Evolutionary conservation across 2,113 vertebrate species (phyloP), one percentile per base, ranked within the genome.

Genomic region (Solea senegalensis): DNA sequence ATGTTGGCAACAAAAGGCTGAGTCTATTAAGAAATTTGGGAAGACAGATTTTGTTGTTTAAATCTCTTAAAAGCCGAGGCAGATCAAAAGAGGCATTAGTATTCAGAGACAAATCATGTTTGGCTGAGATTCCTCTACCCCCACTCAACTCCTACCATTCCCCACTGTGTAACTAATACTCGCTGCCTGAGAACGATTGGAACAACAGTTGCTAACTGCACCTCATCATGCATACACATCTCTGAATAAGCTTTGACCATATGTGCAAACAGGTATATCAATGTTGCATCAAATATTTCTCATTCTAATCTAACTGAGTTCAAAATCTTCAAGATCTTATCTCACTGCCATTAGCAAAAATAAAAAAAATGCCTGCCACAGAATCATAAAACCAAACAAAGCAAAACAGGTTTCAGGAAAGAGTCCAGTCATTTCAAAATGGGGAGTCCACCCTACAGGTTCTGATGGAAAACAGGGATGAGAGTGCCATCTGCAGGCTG

Each of bases 1-100:
- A 86, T 83, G 84, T 85, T 78, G 81, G 82, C 84, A 78, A 82
- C 89, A 87, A 88, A 89, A 86, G 88, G 48, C 86, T 75, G 83
- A 67, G 81, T 83, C 86, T 90, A 87, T 89, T 92, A 90, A 91
- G 84, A 89, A 83, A 88, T 89, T 88, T 85, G 81, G 82, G 86
- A 74, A 88, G 84, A 88, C 88, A 90, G 62, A 83, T 86, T 89
- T 92, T 89, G 87, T 88, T 92, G 84, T 90, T 90, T 82, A 86
- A 92, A 86, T 89, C 86, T 89, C 79, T 77, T 88, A 88, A 90
- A 91, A 89, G 86, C 87, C 44, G 61, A 86, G 74, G 77, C 83
- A 89, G 91, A 92, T 92, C 87, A 90, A 92, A 91, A 90, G 88
- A 78, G 71, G 85, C 84, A 88, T 91, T 90, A 90, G 86, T 87